These are phyloP conservation scores for Melikaiella ostensackeni DNA, from an alignment of 2,888 invertebrate species.

Conservation along the genomic window DNA sequence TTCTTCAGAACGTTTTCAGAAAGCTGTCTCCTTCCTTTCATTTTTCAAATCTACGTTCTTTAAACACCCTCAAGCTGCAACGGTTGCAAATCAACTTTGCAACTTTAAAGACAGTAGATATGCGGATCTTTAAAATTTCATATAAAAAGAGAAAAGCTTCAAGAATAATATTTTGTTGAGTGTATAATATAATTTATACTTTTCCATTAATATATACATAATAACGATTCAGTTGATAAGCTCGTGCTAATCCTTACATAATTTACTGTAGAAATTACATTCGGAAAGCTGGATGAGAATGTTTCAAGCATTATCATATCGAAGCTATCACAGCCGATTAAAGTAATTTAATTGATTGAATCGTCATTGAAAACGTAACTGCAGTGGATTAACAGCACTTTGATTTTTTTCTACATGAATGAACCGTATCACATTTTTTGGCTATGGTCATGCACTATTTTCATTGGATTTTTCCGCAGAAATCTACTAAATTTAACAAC, in stretches of 20 bases:
- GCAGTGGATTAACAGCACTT: background rate
- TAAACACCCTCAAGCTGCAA: background rate
- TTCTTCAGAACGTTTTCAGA: conserved; percentile 30
- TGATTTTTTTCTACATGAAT: background rate
- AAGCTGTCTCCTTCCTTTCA: conserved; percentile 31
- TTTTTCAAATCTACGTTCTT: conserved; percentile 1
- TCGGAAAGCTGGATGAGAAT: background rate
- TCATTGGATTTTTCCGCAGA: background rate
- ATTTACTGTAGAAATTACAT: background rate
- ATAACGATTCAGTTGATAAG: background rate
- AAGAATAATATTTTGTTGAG: background rate
- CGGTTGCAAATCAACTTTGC: conserved; percentile 6
- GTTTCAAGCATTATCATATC: background rate
- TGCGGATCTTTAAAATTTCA: background rate
- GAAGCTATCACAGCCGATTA: background rate
- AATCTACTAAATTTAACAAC: no score
- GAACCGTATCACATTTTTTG: background rate
- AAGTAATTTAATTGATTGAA: background rate
- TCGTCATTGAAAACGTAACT: background rate
- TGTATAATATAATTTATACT: background rate
- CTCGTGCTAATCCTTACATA: background rate
- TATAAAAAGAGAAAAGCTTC: background rate
- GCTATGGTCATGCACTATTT: background rate
- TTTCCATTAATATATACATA: background rate
- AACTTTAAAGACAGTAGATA: background rate